phyloP scores from a whole-genome alignment of 1,140 invertebrate species.

The Hesperophylax magnus region DNA sequence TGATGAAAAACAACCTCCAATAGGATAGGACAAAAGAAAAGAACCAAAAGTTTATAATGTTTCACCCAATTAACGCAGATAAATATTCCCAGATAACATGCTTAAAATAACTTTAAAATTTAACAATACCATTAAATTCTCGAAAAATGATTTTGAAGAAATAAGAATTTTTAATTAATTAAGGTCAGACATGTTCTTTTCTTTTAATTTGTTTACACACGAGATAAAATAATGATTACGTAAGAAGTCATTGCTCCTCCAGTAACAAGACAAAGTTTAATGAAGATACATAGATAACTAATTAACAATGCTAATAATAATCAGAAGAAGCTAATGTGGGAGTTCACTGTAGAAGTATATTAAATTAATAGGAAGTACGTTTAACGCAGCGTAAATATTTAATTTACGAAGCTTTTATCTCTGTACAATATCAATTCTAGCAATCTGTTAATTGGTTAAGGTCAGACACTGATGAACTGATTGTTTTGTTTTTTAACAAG shows the following conservation, averaged over 20 bases:
- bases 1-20: too few species aligned
- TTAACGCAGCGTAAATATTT: slow-evolving; percentile 1
- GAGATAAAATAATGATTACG: slow-evolving; percentile 11
- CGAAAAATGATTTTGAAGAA: too few species aligned
- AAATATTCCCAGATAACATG: too few species aligned
- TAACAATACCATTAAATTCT: too few species aligned
- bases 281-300: slow-evolving; percentile 24
- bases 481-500: too few species aligned
- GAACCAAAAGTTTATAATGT: too few species aligned
- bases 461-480: too few species aligned
- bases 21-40: too few species aligned
- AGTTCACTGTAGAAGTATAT: background rate
- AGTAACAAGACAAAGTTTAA: slow-evolving; percentile 17
- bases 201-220: slow-evolving; percentile 11
- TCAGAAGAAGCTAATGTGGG: slow-evolving; percentile 2
- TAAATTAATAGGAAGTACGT: too few species aligned
- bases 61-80: too few species aligned
- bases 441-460: background rate
- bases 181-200: background rate
- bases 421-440: background rate
- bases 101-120: too few species aligned
- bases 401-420: background rate
- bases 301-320: slow-evolving; percentile 9
- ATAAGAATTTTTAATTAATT: too few species aligned
- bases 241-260: slow-evolving; percentile 17